Evolutionary conservation across 2,797 vertebrate species (phyloP).

Genomic region (Hippopotamyrus pictus): DNA sequence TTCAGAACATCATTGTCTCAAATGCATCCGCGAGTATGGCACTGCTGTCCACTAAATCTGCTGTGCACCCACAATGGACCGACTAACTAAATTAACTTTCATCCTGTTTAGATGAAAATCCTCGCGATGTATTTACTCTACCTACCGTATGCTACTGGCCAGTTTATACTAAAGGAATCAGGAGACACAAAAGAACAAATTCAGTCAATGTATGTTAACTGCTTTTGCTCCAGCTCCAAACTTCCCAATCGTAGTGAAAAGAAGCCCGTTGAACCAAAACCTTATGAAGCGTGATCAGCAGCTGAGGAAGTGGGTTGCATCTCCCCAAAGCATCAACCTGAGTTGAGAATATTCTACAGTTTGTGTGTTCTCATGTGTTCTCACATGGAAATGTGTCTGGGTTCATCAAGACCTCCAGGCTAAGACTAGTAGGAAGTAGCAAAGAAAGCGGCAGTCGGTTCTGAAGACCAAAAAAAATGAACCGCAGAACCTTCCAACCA

Average conservation of each 20-base stretch:
- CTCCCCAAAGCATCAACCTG: not conserved
- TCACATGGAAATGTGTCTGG: not conserved
- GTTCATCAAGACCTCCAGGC: not conserved
- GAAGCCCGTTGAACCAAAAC: not conserved
- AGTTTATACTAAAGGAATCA: not conserved
- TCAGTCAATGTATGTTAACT: not conserved
- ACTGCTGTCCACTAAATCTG: not conserved
- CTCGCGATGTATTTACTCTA: not conserved
- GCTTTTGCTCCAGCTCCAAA: not conserved
- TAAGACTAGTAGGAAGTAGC: not conserved
- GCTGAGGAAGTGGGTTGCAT: not conserved
- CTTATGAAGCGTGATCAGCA: not conserved
- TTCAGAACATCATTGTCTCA: not conserved
- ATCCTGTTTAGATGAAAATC: not conserved
- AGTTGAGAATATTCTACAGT: not conserved
- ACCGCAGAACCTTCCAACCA: not conserved
- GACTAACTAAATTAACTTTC: not conserved
- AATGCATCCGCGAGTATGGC: not conserved
- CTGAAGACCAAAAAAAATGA: not conserved
- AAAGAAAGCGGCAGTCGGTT: not conserved
- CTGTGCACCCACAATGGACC: not conserved
- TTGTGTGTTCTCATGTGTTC: slow-evolving; percentile 2
- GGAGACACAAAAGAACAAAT: not conserved
- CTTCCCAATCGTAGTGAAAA: not conserved
- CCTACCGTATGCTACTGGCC: not conserved